Evolutionary conservation across 2,888 invertebrate genomes (phyloP), one percentile per base, ranked within the genome.

Genomic region (Tenthredo amoena): DNA sequence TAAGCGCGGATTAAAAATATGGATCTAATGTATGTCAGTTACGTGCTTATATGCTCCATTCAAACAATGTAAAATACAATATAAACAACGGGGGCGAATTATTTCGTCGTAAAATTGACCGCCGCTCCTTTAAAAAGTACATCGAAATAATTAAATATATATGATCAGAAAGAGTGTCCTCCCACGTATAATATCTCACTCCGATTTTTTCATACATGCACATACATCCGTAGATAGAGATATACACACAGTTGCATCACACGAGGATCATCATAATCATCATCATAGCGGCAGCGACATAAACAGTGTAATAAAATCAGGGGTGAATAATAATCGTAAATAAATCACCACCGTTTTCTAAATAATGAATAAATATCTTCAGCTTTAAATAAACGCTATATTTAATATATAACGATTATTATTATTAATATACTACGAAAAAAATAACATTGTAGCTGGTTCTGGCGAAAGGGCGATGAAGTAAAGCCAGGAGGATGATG

Each of bases 401-500:
- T n/a, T n/a, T 55, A 55, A 55, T 55, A 55, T n/a, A 18, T n/a
- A n/a, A 55, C 55, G 55, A 55, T 55, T 55, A n/a, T 55, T n/a
- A 55, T 55, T 55, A 55, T 1, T 55, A 55, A n/a, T 43, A 43
- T 21, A 21, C 21, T 26, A 15, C 18, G 72, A 74, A n/a, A 55
- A 31, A 31, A 77, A 77, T 18, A 77, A 77, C 50, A 34, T 77
- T 55, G 40, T 55, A 50, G 55, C 62, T 81, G 81, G 71, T 84
- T 76, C 72, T 74, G 43, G 74, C 58, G 84, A 89, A 85, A 87
- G 89, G 91, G 90, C 88, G 90, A 91, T 91, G 91, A 91, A 91
- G 89, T 91, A 90, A 91, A 91, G 89, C 87, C 93, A 91, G 94
- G 95, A 95, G 94, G 95, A 97, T 97, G 96, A 97, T 97, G 97